These are phyloP conservation scores for Apteryx mantelli DNA, from an alignment of 2,113 vertebrate species.

Conservation along the genomic window DNA sequence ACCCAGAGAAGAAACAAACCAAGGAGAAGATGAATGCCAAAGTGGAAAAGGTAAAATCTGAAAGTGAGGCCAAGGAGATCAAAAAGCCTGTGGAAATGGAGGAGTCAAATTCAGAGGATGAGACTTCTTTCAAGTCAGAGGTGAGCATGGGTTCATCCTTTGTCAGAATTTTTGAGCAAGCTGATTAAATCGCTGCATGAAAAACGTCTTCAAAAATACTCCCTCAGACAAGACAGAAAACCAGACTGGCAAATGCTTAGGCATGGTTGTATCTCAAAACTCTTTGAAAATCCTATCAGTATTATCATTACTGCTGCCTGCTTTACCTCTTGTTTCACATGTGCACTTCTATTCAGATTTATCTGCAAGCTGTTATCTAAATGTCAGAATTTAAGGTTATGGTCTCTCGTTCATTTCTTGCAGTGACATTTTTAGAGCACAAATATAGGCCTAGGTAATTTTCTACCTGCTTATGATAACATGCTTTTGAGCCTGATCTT, in stretches of 20 bases:
- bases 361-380: not conserved
- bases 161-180: not conserved
- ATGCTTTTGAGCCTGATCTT: not conserved
- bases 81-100: slow-evolving; percentile 90
- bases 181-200: not conserved
- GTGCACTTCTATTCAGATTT: not conserved
- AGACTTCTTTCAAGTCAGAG: slow-evolving; percentile 96
- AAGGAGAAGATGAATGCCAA: slow-evolving; percentile 89
- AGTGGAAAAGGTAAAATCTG: slow-evolving; percentile 86
- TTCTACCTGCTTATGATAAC: not conserved
- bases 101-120: slow-evolving; percentile 95
- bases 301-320: not conserved
- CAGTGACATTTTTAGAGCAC: not conserved
- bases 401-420: not conserved
- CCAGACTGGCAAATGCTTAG: not conserved
- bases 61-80: slow-evolving; percentile 88
- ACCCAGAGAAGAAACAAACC: slow-evolving; percentile 88
- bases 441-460: not conserved
- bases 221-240: not conserved
- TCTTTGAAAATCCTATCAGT: not conserved
- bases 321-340: not conserved
- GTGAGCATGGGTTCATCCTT: slow-evolving; percentile 73
- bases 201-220: not conserved
- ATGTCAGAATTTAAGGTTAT: not conserved
- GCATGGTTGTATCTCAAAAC: not conserved